A percentile compares a stretch with the other conserved stretches of the same genome.
phyloP scores from a whole-genome alignment of 2,888 invertebrate species.

The Synergus gifuensis region DNA sequence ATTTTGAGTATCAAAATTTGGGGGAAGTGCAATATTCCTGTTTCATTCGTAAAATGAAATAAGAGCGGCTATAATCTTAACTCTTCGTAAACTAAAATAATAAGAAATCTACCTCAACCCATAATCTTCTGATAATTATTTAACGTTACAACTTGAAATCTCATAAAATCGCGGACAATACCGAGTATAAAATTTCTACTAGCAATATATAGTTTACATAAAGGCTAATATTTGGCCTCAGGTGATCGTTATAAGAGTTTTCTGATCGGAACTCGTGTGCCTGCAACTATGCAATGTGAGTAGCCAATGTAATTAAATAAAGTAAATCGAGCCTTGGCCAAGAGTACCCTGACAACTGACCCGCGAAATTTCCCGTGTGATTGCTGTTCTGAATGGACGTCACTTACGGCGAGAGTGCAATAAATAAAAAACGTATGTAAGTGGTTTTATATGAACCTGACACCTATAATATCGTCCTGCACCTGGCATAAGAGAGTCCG shows the following conservation, averaged over 20 bases:
- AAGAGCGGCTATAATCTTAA: too few species aligned
- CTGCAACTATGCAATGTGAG: neutral
- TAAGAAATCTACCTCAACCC: too few species aligned
- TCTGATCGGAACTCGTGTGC: neutral
- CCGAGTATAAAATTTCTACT: too few species aligned
- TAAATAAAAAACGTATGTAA: slow-evolving; percentile 38
- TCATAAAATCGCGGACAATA: too few species aligned
- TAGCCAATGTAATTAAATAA: slow-evolving; percentile 55
- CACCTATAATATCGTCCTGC: neutral
- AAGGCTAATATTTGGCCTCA: neutral
- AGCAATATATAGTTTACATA: neutral
- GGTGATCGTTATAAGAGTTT: neutral
- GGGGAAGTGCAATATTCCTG: too few species aligned
- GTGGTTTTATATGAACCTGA: slow-evolving; percentile 15
- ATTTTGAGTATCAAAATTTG: too few species aligned
- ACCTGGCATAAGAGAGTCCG: neutral
- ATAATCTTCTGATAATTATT: too few species aligned
- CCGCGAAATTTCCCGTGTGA: slow-evolving; percentile 63
- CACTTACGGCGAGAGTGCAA: slow-evolving; percentile 14
- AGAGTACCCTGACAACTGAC: slow-evolving; percentile 53
- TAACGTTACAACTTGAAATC: too few species aligned
- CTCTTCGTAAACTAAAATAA: too few species aligned
- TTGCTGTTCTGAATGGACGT: slow-evolving; percentile 54
- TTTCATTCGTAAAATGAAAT: too few species aligned
- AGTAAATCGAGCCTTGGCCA: slow-evolving; percentile 56